These are phyloP conservation scores for Drosophila murphyi DNA, from an alignment of 1,140 invertebrate genomes.

Conservation along the genomic window DNA sequence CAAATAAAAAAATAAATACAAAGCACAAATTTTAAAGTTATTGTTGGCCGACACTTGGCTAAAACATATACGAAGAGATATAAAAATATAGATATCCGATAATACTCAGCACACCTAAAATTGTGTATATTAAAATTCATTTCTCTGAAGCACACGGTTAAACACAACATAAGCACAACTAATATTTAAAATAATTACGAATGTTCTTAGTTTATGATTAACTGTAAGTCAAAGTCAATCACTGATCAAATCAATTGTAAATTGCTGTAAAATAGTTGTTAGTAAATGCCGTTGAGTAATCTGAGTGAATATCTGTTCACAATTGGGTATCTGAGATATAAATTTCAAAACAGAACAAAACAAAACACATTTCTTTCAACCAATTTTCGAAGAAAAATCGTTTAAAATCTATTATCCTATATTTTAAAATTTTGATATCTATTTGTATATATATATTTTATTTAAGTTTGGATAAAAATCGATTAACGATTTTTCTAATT, in stretches of 20 bases:
- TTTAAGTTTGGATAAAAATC: no score
- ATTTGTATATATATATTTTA: no score
- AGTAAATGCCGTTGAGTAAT: constrained; percentile 27
- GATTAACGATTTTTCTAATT: no score
- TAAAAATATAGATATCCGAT: neutral
- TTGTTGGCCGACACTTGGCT: neutral
- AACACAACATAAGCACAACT: constrained; percentile 3
- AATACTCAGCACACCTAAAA: no score
- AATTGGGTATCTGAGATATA: no score
- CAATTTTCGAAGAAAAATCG: no score
- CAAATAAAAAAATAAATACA: neutral
- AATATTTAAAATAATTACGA: constrained; percentile 6
- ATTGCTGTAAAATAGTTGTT: constrained; percentile 30
- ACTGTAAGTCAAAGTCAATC: constrained; percentile 32
- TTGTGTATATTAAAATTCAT: constrained; percentile 3
- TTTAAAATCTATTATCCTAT: no score
- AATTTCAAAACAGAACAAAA: no score
- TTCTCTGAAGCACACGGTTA: constrained; percentile 9
- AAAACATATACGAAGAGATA: neutral
- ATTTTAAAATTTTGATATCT: no score
- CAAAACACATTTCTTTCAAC: no score
- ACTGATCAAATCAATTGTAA: constrained; percentile 37
- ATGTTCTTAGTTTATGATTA: constrained; percentile 3
- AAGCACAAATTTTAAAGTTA: neutral
- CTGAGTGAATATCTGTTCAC: neutral